Conservation (phyloP, 1,140 invertebrate genomes). For the Drosophila repletoides region DNA sequence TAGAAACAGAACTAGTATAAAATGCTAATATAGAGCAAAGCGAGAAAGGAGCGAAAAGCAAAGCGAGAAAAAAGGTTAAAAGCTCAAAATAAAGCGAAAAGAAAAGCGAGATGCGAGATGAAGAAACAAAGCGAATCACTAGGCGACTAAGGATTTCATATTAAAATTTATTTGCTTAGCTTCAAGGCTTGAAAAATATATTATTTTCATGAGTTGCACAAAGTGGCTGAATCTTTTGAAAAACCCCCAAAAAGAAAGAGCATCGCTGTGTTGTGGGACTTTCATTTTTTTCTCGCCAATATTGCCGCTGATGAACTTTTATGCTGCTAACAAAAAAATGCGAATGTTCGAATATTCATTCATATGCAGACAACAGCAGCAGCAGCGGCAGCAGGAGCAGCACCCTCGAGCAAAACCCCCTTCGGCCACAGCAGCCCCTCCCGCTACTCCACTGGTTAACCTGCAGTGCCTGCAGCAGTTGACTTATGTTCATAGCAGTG, state of each 20-base stretch:
- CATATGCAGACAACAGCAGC: constrained; percentile 73
- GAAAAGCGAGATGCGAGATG: background rate
- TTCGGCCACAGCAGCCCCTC: background rate
- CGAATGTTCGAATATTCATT: constrained; percentile 76
- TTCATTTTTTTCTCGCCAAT: constrained; percentile 70
- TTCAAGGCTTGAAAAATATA: too few species aligned
- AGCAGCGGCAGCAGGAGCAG: constrained; percentile 39
- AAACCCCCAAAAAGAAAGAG: constrained; percentile 9
- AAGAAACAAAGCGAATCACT: background rate
- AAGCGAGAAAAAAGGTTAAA: background rate
- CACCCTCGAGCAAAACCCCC: constrained; percentile 18
- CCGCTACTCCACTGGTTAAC: constrained; percentile 28
- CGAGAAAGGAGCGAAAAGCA: background rate
- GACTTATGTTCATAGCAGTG: constrained; percentile 54
- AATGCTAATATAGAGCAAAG: too few species aligned
- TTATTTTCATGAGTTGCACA: too few species aligned
- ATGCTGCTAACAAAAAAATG: constrained; percentile 54
- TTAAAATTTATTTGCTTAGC: background rate
- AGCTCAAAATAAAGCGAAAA: background rate
- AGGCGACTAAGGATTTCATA: too few species aligned
- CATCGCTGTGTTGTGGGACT: constrained; percentile 46
- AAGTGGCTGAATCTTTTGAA: background rate
- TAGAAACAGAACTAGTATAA: background rate
- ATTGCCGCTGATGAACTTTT: constrained; percentile 76
- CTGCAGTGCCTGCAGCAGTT: constrained; percentile 58